These are phyloP conservation scores for Synanceia verrucosa DNA, from an alignment of 2,797 vertebrate genomes.

Conservation along the genomic window DNA sequence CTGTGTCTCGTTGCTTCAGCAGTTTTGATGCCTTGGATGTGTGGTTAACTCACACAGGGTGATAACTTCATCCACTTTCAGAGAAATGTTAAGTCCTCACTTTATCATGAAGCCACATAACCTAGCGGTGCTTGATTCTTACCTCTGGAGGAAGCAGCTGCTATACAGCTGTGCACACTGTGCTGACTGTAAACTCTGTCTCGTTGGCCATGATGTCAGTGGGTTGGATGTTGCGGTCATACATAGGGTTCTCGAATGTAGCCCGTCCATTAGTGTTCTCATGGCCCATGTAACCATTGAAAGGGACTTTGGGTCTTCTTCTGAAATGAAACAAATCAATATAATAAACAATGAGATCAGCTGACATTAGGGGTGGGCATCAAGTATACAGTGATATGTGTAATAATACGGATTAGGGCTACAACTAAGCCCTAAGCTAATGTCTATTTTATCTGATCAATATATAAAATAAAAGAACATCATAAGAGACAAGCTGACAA, in stretches of 20 bases:
- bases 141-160: conserved; percentile 79
- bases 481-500: too few species aligned
- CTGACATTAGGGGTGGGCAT: background rate
- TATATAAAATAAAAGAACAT: too few species aligned
- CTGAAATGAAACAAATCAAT: conserved; percentile 64
- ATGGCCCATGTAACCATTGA: conserved; percentile 96
- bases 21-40: conserved; percentile 38
- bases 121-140: conserved; percentile 8
- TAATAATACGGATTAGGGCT: background rate
- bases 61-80: conserved; percentile 17
- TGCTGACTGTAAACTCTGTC: conserved; percentile 98
- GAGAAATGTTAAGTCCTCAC: background rate
- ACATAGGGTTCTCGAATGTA: conserved; percentile 99
- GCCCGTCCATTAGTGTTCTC: conserved; percentile 96
- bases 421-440: too few species aligned
- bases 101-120: background rate
- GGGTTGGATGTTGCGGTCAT: conserved; percentile 96
- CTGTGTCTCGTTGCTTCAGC: conserved; percentile 62
- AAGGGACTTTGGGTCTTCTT: conserved; percentile 98
- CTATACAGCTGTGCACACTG: conserved; percentile 99
- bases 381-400: background rate
- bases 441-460: too few species aligned
- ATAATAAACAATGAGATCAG: background rate
- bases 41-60: conserved; percentile 25
- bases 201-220: conserved; percentile 94